Evolutionary conservation across 2,797 vertebrate species (phyloP).

Genomic region (Bovichtus variegatus): DNA sequence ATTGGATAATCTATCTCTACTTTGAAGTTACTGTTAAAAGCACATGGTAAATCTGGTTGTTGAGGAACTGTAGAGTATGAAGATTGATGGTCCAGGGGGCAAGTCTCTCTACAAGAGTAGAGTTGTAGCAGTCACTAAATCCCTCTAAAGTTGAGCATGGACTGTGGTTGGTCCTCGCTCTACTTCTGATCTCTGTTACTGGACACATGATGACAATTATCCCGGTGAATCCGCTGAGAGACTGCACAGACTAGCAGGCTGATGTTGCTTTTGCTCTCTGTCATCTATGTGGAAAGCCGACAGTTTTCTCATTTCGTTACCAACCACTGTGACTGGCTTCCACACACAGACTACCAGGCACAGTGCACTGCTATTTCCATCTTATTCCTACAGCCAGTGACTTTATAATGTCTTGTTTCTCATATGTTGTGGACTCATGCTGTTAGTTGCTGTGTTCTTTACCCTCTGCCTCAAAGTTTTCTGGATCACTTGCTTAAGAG

Average conservation of each 20-base stretch:
- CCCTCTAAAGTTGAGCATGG: constrained; percentile 1
- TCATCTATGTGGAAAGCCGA: constrained; percentile 39
- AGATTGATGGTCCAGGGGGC: not conserved
- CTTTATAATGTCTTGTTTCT: constrained; percentile 49
- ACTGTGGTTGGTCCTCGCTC: not conserved
- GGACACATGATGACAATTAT: constrained; percentile 26
- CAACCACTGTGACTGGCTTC: constrained; percentile 18
- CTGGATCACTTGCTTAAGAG: constrained; percentile 26
- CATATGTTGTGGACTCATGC: constrained; percentile 37
- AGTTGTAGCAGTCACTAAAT: not conserved
- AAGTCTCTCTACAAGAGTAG: not conserved
- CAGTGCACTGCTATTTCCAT: constrained; percentile 27
- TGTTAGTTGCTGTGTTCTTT: constrained; percentile 36
- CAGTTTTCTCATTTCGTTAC: constrained; percentile 47
- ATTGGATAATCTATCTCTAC: not conserved
- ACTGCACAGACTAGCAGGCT: constrained; percentile 24
- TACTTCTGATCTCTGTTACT: constrained; percentile 23
- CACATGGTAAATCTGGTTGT: not conserved
- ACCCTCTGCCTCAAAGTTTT: constrained; percentile 31
- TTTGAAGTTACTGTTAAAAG: not conserved
- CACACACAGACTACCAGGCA: constrained; percentile 14
- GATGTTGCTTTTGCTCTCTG: constrained; percentile 31
- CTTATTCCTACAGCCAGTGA: constrained; percentile 30
- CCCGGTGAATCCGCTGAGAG: constrained; percentile 8
- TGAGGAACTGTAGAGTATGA: not conserved